phyloP scores from a whole-genome alignment of 2,888 invertebrate species.

The Drosophila birchii region DNA sequence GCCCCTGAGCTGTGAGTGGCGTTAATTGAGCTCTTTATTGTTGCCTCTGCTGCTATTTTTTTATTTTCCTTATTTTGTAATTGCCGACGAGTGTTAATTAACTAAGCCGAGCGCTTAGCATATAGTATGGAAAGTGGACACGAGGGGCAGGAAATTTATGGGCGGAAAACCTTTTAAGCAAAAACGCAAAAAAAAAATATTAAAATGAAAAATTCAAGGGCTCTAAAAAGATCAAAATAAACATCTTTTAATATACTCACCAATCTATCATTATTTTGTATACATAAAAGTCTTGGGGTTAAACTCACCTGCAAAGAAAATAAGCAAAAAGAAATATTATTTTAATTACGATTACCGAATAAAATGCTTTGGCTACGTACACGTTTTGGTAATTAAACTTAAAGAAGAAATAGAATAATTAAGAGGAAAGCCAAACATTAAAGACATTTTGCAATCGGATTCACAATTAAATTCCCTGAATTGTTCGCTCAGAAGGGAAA shows the following conservation, averaged over 20 bases:
- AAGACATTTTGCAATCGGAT: constrained; percentile 35
- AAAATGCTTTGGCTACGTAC: constrained; percentile 7
- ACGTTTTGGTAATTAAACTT: constrained; percentile 13
- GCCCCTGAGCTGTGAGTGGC: constrained; percentile 57
- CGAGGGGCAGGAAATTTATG: constrained; percentile 14
- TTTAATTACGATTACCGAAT: constrained; percentile 48
- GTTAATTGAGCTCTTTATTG: constrained; percentile 77
- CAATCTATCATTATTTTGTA: background rate
- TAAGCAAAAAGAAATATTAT: constrained; percentile 23
- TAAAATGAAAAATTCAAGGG: too few relatives aligned
- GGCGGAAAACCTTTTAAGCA: constrained; percentile 2
- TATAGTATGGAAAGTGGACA: constrained; percentile 31
- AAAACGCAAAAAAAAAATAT: constrained; percentile 4
- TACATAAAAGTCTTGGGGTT: background rate
- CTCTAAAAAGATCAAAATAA: background rate
- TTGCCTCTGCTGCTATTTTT: constrained; percentile 35
- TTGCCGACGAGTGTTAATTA: constrained; percentile 63
- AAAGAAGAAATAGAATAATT: constrained; percentile 10
- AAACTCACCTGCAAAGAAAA: constrained; percentile 70
- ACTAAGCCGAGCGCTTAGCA: constrained; percentile 42
- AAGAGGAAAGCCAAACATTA: constrained; percentile 17
- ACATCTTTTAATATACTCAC: constrained; percentile 8
- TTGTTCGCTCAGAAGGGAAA: background rate
- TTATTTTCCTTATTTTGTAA: constrained; percentile 39
- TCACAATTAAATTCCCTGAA: constrained; percentile 8